Percentiles rank a stretch among this genome's conserved stretches.
phyloP scores from a whole-genome alignment of 2,797 vertebrate genomes.

The Poecilia velifera region DNA sequence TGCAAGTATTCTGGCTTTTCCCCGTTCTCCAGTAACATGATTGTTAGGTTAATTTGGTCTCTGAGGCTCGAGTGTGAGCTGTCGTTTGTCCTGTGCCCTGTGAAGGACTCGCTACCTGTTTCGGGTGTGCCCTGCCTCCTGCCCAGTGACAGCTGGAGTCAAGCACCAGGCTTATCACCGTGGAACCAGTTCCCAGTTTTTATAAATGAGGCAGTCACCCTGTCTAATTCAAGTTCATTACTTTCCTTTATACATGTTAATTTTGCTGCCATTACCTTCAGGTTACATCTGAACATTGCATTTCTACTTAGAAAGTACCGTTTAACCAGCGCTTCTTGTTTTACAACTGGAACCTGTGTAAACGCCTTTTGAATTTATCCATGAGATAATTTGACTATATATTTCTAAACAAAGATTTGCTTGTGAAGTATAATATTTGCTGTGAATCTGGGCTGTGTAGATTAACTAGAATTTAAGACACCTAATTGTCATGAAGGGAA shows the following conservation, averaged over 20 bases:
- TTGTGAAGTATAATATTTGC: background rate
- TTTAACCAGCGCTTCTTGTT: no score
- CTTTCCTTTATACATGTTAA: background rate
- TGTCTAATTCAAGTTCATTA: background rate
- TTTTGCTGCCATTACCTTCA: background rate
- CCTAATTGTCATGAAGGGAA: background rate
- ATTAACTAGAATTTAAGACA: background rate
- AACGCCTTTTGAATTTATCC: background rate
- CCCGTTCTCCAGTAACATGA: background rate
- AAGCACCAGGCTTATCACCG: background rate
- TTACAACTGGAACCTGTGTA: background rate
- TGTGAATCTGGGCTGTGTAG: background rate
- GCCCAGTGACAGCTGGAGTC: background rate
- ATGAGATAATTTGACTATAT: background rate
- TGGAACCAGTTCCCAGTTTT: background rate
- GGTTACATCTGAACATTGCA: background rate
- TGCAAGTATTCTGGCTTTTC: background rate
- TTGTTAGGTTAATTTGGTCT: background rate
- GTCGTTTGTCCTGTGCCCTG: background rate
- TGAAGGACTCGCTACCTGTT: background rate
- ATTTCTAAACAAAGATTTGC: background rate
- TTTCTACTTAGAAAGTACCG: no score
- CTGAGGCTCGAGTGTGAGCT: background rate
- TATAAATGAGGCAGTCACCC: background rate
- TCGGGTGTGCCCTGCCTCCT: background rate